phyloP scores from a whole-genome alignment of 1,140 invertebrate species.

The Arion vulgaris region DNA sequence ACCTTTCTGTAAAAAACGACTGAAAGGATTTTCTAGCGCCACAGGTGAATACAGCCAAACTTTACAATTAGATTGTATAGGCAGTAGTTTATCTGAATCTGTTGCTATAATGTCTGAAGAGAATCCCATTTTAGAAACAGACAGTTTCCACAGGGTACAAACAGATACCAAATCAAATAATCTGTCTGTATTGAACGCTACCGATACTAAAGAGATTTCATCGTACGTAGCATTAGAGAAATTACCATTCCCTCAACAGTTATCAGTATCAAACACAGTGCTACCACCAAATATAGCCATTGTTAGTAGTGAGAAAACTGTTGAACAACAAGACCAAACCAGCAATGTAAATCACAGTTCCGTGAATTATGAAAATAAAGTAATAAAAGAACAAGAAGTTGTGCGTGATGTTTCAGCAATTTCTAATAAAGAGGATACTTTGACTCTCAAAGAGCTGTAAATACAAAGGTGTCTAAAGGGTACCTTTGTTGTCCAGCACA shows the following conservation, averaged over 20 bases:
- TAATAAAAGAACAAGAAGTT: background rate
- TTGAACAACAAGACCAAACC: background rate
- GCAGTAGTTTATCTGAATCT: background rate
- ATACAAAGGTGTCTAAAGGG: background rate
- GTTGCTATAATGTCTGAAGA: too few relatives aligned
- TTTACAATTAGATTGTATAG: background rate
- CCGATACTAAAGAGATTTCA: background rate
- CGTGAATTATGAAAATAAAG: background rate
- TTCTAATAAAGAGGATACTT: background rate
- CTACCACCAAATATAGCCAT: background rate
- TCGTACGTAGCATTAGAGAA: background rate
- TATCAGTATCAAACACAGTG: background rate
- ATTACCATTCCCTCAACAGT: background rate
- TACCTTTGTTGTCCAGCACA: background rate
- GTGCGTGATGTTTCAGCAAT: too few relatives aligned
- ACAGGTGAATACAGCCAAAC: background rate
- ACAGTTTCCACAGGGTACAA: background rate
- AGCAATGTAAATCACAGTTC: background rate
- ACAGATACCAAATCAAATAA: background rate
- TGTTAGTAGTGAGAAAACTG: background rate
- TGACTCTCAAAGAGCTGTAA: background rate
- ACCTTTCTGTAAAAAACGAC: background rate
- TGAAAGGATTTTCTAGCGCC: background rate
- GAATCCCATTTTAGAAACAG: too few relatives aligned
- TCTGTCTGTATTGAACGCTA: background rate